Conservation (phyloP, 2,113 vertebrate species). For the Microcebus tavaratra region DNA sequence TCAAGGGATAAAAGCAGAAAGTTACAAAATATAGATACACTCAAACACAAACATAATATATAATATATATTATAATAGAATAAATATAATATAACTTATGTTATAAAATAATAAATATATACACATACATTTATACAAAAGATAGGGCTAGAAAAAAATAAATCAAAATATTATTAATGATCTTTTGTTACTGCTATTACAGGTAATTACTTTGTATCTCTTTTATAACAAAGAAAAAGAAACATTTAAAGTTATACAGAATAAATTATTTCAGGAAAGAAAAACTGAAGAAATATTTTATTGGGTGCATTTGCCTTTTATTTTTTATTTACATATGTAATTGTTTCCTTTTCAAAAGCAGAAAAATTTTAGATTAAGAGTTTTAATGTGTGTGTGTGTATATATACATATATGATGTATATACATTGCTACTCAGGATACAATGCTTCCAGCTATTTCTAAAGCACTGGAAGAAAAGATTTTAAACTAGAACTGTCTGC, state of each 20-base stretch:
- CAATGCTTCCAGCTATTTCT: not conserved
- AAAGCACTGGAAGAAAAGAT: not conserved
- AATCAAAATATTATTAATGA: not conserved
- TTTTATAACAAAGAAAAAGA: not conserved
- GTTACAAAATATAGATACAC: not conserved
- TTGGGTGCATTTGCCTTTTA: not conserved
- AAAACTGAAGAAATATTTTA: not conserved
- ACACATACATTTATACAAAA: not conserved
- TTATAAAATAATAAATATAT: not conserved
- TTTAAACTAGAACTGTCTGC: not conserved
- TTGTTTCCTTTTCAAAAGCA: not conserved
- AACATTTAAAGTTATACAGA: not conserved
- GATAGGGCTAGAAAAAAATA: not conserved
- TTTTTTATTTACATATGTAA: not conserved
- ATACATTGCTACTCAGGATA: not conserved
- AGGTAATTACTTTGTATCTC: not conserved
- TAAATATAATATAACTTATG: not conserved
- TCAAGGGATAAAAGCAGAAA: not conserved
- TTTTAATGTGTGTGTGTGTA: not conserved
- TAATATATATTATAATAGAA: not conserved
- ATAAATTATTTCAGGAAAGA: not conserved
- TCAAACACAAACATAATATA: not conserved
- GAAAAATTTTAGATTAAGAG: not conserved
- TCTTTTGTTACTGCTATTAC: not conserved
- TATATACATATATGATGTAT: not conserved